phyloP scores from a whole-genome alignment of 2,888 invertebrate genomes.

The Patella pellucida region DNA sequence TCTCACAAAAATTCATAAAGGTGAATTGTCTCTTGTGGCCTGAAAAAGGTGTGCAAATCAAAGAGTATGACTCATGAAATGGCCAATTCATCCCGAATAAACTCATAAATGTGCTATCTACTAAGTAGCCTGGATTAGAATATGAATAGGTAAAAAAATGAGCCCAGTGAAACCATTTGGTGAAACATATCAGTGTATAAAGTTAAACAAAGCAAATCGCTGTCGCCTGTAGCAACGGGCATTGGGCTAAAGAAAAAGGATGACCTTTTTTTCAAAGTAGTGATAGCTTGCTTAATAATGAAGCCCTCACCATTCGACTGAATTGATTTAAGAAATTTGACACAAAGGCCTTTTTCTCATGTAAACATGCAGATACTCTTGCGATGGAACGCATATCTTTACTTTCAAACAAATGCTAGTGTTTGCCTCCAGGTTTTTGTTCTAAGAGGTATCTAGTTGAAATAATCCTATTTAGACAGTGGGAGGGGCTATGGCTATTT shows the following conservation, averaged over 20 bases:
- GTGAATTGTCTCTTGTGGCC: conserved; percentile 42
- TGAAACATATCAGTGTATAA: conserved; percentile 35
- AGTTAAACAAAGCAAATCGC: conserved; percentile 45
- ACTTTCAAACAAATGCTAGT: conserved; percentile 19
- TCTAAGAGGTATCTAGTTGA: conserved; percentile 20
- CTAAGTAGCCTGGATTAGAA: conserved; percentile 37
- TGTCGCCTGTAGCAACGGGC: conserved; percentile 41
- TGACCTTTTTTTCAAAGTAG: conserved; percentile 28
- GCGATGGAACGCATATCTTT: background rate
- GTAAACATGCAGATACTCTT: conserved; percentile 32
- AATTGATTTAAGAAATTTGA: conserved; percentile 51
- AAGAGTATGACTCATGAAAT: conserved; percentile 28
- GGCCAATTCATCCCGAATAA: conserved; percentile 31
- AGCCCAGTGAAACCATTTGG: conserved; percentile 34
- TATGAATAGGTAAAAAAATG: conserved; percentile 37
- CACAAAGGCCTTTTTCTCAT: conserved; percentile 25
- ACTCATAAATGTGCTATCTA: conserved; percentile 41
- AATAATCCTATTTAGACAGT: conserved; percentile 22
- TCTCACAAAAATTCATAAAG: conserved; percentile 31
- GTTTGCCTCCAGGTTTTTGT: conserved; percentile 22
- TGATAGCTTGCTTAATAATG: conserved; percentile 36
- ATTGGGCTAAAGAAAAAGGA: conserved; percentile 34
- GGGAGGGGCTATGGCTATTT: conserved; percentile 25
- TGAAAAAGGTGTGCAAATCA: conserved; percentile 26
- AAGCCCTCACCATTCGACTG: conserved; percentile 26